Conservation (phyloP, 2,888 invertebrate species). For the Andrena bicolor region DNA sequence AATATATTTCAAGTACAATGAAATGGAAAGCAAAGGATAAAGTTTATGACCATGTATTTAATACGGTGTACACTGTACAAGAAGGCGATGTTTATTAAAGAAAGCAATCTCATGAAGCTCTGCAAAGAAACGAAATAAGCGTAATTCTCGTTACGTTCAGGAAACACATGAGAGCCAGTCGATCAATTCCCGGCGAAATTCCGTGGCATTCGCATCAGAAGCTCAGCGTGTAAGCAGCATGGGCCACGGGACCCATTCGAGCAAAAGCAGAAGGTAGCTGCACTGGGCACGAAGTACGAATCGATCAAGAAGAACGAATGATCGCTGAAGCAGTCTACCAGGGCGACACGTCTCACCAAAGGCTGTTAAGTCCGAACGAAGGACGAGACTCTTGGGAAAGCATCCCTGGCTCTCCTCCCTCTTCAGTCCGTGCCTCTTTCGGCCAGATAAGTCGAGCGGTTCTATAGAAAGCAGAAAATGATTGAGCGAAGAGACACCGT, state of each 20-base stretch:
- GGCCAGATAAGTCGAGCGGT: slow-evolving; percentile 24
- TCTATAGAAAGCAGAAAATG: slow-evolving; percentile 64
- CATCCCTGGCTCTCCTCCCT: slow-evolving; percentile 36
- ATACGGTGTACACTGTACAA: too few relatives aligned
- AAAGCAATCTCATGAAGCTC: neutral
- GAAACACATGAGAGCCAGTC: slow-evolving; percentile 24
- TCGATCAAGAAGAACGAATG: slow-evolving; percentile 63
- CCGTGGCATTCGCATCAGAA: slow-evolving; percentile 19
- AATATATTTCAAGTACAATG: too few relatives aligned
- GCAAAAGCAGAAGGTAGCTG: slow-evolving; percentile 38
- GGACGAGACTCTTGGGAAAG: slow-evolving; percentile 63
- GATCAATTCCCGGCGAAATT: slow-evolving; percentile 42
- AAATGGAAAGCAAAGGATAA: too few relatives aligned
- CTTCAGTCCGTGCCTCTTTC: slow-evolving; percentile 38
- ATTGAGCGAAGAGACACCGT: slow-evolving; percentile 67
- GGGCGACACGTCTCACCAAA: slow-evolving; percentile 58
- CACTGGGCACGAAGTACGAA: slow-evolving; percentile 58
- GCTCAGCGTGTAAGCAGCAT: slow-evolving; percentile 18
- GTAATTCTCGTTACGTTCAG: slow-evolving; percentile 17
- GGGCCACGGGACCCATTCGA: slow-evolving; percentile 12
- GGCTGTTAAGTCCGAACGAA: slow-evolving; percentile 66
- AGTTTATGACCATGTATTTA: too few relatives aligned
- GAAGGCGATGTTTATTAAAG: neutral
- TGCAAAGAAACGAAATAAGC: neutral
- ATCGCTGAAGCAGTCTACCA: slow-evolving; percentile 47